These are phyloP conservation scores for Anguilla pacifica DNA, from an alignment of 2,797 vertebrate genomes.

Conservation along the genomic window DNA sequence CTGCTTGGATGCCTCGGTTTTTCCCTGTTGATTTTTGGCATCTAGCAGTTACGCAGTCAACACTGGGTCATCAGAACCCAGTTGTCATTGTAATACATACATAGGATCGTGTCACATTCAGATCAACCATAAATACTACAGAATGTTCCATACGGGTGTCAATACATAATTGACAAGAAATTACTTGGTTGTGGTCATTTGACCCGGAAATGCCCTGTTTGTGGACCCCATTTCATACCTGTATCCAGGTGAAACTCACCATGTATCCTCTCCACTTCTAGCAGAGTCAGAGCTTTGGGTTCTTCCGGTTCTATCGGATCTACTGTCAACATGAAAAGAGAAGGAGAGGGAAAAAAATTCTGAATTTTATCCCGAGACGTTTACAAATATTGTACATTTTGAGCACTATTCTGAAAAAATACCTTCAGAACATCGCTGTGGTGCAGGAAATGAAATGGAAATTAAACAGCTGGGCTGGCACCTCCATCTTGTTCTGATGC, in stretches of 20 bases:
- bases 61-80: not conserved
- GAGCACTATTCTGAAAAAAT: not conserved
- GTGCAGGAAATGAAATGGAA: not conserved
- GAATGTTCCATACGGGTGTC: not conserved
- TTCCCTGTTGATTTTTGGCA: not conserved
- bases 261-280: slow-evolving; percentile 22
- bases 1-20: not conserved
- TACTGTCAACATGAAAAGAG: not conserved
- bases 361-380: not conserved
- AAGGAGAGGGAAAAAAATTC: not conserved
- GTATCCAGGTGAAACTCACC: not conserved
- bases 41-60: not conserved
- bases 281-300: not conserved
- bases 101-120: not conserved
- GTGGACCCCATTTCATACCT: not conserved
- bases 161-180: not conserved
- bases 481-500: not conserved
- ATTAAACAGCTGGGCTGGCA: not conserved
- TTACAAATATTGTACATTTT: not conserved
- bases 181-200: not conserved
- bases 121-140: not conserved
- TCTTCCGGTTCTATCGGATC: not conserved
- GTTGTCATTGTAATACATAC: not conserved
- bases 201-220: not conserved
- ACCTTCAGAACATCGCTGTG: not conserved